A percentile compares a stretch with the other conserved stretches of the same genome.
These are phyloP conservation scores for Nannoperca obscura DNA, from an alignment of 2,797 vertebrate species.

Conservation along the genomic window DNA sequence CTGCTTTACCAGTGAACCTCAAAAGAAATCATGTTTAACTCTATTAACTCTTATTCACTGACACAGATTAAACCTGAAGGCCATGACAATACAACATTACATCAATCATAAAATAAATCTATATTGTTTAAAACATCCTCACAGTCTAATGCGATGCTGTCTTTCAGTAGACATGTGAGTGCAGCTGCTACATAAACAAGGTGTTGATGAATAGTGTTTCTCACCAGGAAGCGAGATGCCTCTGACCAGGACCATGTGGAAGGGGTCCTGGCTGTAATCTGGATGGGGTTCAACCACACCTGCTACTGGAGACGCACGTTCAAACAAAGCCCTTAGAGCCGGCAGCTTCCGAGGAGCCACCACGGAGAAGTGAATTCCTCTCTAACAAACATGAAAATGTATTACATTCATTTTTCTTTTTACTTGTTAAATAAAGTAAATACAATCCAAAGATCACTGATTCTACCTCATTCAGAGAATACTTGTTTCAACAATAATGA, in stretches of 20 bases:
- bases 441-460: not conserved
- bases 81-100: not conserved
- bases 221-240: constrained; percentile 93
- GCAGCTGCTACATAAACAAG: not conserved
- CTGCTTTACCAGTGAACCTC: not conserved
- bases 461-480: fast-evolving
- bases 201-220: constrained; percentile 27
- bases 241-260: constrained; percentile 94
- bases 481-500: not conserved
- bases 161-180: not conserved
- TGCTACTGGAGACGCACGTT: constrained; percentile 87
- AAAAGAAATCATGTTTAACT: not conserved
- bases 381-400: constrained; percentile 72
- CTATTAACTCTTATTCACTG: not conserved
- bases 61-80: not conserved
- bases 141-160: too few relatives aligned
- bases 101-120: not conserved
- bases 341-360: constrained; percentile 93
- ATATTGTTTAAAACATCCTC: not conserved
- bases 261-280: constrained; percentile 92
- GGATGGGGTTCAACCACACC: constrained; percentile 86
- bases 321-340: constrained; percentile 89
- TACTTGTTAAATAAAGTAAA: not conserved
- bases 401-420: not conserved
- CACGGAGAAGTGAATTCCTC: constrained; percentile 93